Conservation (phyloP, 2,888 invertebrate species). For the Scaptomyza tumidula region DNA sequence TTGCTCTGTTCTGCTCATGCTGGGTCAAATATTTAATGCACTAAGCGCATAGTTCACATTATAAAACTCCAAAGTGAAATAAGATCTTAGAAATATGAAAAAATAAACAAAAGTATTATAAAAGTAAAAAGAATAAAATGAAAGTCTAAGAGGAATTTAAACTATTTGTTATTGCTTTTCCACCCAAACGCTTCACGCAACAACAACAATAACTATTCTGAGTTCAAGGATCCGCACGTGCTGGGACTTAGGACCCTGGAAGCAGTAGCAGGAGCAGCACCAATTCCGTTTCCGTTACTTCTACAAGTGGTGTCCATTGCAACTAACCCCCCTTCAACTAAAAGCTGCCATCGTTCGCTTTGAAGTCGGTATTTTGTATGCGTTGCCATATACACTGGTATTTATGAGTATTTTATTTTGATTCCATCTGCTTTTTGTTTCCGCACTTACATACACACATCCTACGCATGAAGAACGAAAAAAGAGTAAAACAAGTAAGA, state of each 20-base stretch:
- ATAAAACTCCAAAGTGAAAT: constrained; percentile 48
- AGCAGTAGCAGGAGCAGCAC: constrained; percentile 25
- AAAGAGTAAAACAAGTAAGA: no score
- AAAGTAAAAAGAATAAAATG: constrained; percentile 16
- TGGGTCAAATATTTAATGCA: constrained; percentile 25
- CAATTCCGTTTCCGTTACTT: constrained; percentile 27
- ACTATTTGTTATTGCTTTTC: constrained; percentile 63
- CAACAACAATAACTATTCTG: constrained; percentile 23
- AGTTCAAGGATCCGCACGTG: constrained; percentile 58
- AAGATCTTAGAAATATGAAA: constrained; percentile 37
- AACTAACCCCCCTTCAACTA: neutral
- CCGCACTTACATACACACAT: constrained; percentile 5
- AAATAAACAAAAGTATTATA: constrained; percentile 13
- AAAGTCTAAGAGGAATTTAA: constrained; percentile 44
- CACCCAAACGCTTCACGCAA: constrained; percentile 29
- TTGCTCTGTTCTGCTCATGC: neutral
- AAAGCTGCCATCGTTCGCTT: constrained; percentile 15
- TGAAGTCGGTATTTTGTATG: constrained; percentile 37
- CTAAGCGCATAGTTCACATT: constrained; percentile 1
- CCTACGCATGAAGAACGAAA: neutral
- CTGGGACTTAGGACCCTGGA: constrained; percentile 56
- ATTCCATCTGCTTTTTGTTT: constrained; percentile 47
- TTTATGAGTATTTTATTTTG: constrained; percentile 71
- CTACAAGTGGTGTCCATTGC: constrained; percentile 43
- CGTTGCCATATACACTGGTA: constrained; percentile 46